Evolutionary conservation across 2,888 invertebrate genomes (phyloP).

Genomic region (Euclidia mi): DNA sequence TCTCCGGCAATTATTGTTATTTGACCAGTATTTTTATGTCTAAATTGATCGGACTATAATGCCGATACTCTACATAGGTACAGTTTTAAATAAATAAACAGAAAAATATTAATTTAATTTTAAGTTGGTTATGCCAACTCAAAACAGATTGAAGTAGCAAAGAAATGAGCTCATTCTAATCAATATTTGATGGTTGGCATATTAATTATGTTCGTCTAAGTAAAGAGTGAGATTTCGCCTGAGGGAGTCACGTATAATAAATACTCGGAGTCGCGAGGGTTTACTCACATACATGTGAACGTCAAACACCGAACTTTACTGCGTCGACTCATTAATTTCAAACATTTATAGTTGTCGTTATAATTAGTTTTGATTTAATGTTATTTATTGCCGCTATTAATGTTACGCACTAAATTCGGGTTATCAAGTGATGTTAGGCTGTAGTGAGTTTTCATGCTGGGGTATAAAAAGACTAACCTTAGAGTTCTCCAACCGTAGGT

Average conservation of each 20-base stretch:
- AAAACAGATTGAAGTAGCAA: too few relatives aligned
- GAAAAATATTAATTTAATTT: too few relatives aligned
- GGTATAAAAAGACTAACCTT: too few relatives aligned
- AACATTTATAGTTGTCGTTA: slow-evolving; percentile 22
- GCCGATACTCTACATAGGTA: too few relatives aligned
- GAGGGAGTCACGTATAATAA: slow-evolving; percentile 15
- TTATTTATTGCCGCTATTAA: slow-evolving; percentile 12
- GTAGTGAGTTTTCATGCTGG: too few relatives aligned
- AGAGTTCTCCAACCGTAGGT: too few relatives aligned
- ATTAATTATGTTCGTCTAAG: slow-evolving; percentile 42
- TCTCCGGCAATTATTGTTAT: too few relatives aligned
- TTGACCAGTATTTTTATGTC: too few relatives aligned
- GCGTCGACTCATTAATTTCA: slow-evolving; percentile 20
- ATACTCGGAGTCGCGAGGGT: slow-evolving; percentile 20
- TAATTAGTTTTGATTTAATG: slow-evolving; percentile 16
- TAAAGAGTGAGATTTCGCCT: slow-evolving; percentile 34
- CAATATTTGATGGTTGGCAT: not conserved
- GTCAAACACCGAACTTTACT: slow-evolving; percentile 32
- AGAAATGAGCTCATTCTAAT: not conserved
- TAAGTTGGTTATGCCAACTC: too few relatives aligned
- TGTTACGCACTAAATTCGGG: slow-evolving; percentile 2
- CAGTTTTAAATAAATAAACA: too few relatives aligned
- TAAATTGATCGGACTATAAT: too few relatives aligned
- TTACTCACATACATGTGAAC: slow-evolving; percentile 31
- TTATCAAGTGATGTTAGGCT: too few relatives aligned